Evolutionary conservation across 2,888 invertebrate species (phyloP), one percentile per base, ranked within the genome.

Genomic region (Rhaphigaster nebulosa): DNA sequence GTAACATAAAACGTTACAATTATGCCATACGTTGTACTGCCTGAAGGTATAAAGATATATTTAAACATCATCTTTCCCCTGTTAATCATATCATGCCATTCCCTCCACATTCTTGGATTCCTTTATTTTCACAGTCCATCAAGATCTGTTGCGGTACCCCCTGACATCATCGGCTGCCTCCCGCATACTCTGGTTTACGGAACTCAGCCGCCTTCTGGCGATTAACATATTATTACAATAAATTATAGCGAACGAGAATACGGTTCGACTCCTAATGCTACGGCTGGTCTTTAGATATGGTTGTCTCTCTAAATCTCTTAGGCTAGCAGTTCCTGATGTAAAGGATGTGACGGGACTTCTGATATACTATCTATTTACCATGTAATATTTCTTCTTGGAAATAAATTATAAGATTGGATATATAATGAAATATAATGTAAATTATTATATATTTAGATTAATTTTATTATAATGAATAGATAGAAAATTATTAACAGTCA

Each of bases 181-280:
- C 70, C 34, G 34, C 34, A 76, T 76, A 38, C 18, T 1, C 70
- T 20, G 34, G 34, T 34, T 76, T 76, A 76, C 34, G 38, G 70
- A 76, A 20, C 20, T 38, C 5, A 38, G 2, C 70, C 70, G 5
- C 18, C 34, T 38, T 23, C 34, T 23, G 70, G 70, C 1, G 38
- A 76, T 76, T 76, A 76, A 38, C 70, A 76, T 76, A 76, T 76
- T 76, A 76, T 76, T 76, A 76, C 70, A 38, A 76, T 76, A 76
- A 38, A 76, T 76, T 76, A 38, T 38, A 23, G 34, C 34, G 70
- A 23, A 76, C n/a, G 20, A 38, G 70, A 38, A 76, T 76, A 76
- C 38, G 4, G 34, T 6, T 15, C 1, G 34, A 76, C 34, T 76
- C 38, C 12, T 34, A 38, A 76, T 38, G 34, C 70, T 65, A 29